Evolutionary conservation across 2,113 vertebrate species (phyloP), one percentile per base, ranked within the genome.

Genomic region (Melanocharis versteri): DNA sequence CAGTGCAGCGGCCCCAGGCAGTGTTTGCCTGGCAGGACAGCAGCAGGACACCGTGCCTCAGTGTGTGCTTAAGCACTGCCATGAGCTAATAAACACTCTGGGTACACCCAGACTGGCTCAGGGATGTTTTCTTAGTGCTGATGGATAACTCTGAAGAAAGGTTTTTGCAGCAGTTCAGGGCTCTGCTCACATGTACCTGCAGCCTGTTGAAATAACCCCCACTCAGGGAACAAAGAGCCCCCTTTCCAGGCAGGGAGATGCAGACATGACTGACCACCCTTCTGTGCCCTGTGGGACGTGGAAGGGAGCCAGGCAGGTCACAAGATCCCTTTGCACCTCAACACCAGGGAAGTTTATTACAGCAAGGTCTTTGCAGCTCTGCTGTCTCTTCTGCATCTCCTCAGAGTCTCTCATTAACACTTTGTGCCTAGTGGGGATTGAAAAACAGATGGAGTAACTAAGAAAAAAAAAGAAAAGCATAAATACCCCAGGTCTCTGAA

Each of bases 51-150:
- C n/a, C 3, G 1, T 31, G 91, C 58, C 82, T 11, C 72, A 45
- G 56, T 69, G 94, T 92, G 89, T 91, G 93, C 14, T 90, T 78
- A 54, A 84, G 72, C 89, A 8, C 83, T 90, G 89, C 94, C 88
- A 81, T 65, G 83, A 95, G 87, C 94, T 86, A 60, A 71, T 33
- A 92, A 88, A 91, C 82, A 60, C 33, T 17, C 65, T 77, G 87
- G 58, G 33, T 76, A 42, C 66, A 62, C 71, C 31, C 53, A 86
- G 68, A 58, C 82, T 44, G 79, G 51, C 90, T 88, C 85, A 58
- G 93, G 56, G 89, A 79, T 94, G 93, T 95, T 96, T 69, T 93
- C 54, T 44, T 15, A 89, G 94, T 57, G 94, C 93, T 96, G 94
- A 96, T 90, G 76, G 94, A 94, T 93, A 68, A 48, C 50, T 93